Evolutionary conservation across 2,113 vertebrate species (phyloP), one percentile per base, ranked within the genome.

Genomic region (Octodon degus): DNA sequence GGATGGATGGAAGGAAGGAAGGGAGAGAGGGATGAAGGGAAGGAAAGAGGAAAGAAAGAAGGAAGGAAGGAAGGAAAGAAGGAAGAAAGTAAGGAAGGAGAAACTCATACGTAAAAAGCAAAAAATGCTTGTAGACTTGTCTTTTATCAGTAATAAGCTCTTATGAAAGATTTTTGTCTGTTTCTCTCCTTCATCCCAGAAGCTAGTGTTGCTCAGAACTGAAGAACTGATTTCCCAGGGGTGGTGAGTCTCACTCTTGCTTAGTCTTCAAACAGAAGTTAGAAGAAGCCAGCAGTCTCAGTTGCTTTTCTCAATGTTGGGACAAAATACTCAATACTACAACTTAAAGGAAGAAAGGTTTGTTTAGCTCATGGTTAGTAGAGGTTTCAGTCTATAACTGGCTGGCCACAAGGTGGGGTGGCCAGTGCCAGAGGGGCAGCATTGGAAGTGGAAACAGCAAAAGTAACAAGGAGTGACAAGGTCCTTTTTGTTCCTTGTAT

Each of bases 31-130:
- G 12, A n/a, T 24, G 22, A 16, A 76, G 27, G n/a, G 22, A 22
- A 32, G 47, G 32, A 19, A 12, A 43, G 8, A 22, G 0, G 14
- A 11, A 30, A 14, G 5, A 79, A 8, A 24, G 14, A 22, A 1
- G 2, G 22, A 10, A 25, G 2, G 40, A 11, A 37, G 22, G 12
- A 8, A 55, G n/a, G 37, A 11, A 17, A 11, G 55, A 47, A 37
- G 20, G 27, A 76, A 22, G 24, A 20, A 43, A 19, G 12, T 30
- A 72, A 76, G 72, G 32, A 58, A 77, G 24, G 40, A 77, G 72
- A 77, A 5, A 27, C 58, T 12, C 53, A 82, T 8, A 50, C 24
- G 24, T 5, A 86, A 19, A 50, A 5, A n/a, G 7, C 34, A 17
- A 47, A 32, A 82, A 60, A 50, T 22, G 7, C 8, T 67, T 43